Conservation (phyloP, 1,140 invertebrate genomes). For the Chironomus tepperi region DNA sequence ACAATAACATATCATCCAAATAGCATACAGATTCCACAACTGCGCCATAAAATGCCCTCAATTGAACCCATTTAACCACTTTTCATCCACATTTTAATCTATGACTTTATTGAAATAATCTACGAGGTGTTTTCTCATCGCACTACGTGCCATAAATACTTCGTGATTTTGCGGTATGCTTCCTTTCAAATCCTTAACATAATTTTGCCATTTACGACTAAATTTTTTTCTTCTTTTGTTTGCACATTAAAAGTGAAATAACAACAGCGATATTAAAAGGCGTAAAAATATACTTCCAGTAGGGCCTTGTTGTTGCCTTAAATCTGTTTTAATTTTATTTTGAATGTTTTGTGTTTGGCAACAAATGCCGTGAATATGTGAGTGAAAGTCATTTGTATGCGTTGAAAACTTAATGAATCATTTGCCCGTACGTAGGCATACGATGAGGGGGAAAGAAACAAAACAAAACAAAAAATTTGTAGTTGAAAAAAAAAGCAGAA, state of each 20-base stretch:
- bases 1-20: too few relatives aligned
- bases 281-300: too few relatives aligned
- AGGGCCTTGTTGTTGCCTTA: too few relatives aligned
- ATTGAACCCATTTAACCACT: too few relatives aligned
- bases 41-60: too few relatives aligned
- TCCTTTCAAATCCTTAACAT: not conserved
- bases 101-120: not conserved
- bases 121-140: not conserved
- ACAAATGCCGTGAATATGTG: not conserved
- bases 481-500: not conserved
- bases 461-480: not conserved
- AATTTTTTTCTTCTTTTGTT: too few relatives aligned
- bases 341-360: too few relatives aligned
- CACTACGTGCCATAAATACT: not conserved
- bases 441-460: not conserved
- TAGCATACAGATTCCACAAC: too few relatives aligned
- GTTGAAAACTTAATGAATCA: not conserved
- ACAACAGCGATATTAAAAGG: too few relatives aligned
- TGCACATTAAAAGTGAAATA: too few relatives aligned
- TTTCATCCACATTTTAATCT: not conserved
- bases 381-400: conserved; percentile 2
- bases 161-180: not conserved
- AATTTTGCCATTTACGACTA: not conserved
- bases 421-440: not conserved
- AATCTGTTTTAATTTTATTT: too few relatives aligned